Percentiles rank a stretch among this genome's conserved stretches.
Evolutionary conservation across 2,888 invertebrate genomes (phyloP).

Genomic region (Eucriotettix oculatus): DNA sequence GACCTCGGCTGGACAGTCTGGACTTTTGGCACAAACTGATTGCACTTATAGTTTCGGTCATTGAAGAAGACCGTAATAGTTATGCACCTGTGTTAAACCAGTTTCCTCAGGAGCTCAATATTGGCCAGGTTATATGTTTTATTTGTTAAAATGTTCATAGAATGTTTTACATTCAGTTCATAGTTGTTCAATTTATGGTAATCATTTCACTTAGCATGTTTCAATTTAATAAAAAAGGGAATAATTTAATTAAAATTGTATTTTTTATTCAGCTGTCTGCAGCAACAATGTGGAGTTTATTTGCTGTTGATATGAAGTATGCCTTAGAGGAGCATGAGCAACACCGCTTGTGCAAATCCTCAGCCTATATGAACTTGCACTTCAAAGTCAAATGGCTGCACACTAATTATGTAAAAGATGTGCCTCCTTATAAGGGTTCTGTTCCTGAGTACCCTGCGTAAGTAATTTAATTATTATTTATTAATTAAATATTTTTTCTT

Average conservation of each 20-base stretch:
- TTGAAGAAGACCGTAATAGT: constrained; percentile 96
- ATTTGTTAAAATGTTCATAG: neutral
- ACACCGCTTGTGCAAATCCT: constrained; percentile 88
- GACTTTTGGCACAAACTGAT: constrained; percentile 98
- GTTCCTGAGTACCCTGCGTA: constrained; percentile 94
- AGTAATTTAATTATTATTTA: constrained; percentile 16
- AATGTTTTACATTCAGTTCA: neutral
- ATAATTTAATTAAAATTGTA: neutral
- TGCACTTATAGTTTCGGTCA: constrained; percentile 91
- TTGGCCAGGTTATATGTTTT: constrained; percentile 55
- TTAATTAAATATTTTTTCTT: too few relatives aligned
- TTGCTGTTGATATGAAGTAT: constrained; percentile 94
- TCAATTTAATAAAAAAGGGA: neutral
- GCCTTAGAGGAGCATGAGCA: constrained; percentile 97
- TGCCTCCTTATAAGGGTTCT: constrained; percentile 89
- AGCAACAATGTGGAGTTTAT: constrained; percentile 93
- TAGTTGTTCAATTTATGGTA: neutral
- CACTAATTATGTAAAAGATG: constrained; percentile 93
- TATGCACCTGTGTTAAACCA: constrained; percentile 97
- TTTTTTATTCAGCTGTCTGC: constrained; percentile 63
- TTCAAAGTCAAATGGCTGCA: constrained; percentile 97
- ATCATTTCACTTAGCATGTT: neutral
- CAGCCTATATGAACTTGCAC: constrained; percentile 98
- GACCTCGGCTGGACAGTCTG: constrained; percentile 71
- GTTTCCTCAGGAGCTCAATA: constrained; percentile 96